phyloP scores from a whole-genome alignment of 2,888 invertebrate genomes.

The Brenthis hecate region DNA sequence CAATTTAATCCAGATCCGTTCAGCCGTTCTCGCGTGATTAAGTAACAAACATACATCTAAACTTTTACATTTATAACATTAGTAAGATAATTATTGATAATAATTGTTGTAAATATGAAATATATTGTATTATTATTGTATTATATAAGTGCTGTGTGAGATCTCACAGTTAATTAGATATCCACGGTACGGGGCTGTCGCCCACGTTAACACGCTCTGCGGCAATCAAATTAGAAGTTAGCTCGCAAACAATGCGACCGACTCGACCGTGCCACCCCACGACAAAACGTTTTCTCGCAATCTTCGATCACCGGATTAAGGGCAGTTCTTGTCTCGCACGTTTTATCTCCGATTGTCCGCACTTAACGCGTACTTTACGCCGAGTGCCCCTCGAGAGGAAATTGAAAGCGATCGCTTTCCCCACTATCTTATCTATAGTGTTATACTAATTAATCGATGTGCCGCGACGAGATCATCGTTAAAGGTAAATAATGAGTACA shows the following conservation, averaged over 20 bases:
- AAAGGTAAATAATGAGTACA: conserved; percentile 76
- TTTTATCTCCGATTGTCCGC: conserved; percentile 83
- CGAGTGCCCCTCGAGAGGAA: conserved; percentile 81
- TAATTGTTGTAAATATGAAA: neutral
- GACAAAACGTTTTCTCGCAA: conserved; percentile 82
- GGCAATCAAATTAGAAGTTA: conserved; percentile 76
- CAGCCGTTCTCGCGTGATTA: no score
- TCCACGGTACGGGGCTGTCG: conserved; percentile 60
- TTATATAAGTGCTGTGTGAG: conserved; percentile 60
- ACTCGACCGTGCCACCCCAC: conserved; percentile 75
- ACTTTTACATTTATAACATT: no score
- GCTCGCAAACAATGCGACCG: conserved; percentile 71
- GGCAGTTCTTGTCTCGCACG: conserved; percentile 79
- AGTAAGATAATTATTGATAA: no score
- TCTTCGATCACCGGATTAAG: conserved; percentile 83
- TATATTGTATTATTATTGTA: neutral
- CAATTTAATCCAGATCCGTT: no score
- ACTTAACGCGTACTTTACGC: conserved; percentile 81
- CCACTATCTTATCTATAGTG: conserved; percentile 80
- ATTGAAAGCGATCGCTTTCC: conserved; percentile 82
- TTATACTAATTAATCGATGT: conserved; percentile 82
- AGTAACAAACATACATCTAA: no score
- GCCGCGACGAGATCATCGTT: conserved; percentile 68
- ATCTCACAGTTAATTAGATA: conserved; percentile 76
- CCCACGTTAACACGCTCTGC: conserved; percentile 65